These are phyloP conservation scores for Zaprionus inermis DNA, from an alignment of 1,140 invertebrate species.

Conservation along the genomic window DNA sequence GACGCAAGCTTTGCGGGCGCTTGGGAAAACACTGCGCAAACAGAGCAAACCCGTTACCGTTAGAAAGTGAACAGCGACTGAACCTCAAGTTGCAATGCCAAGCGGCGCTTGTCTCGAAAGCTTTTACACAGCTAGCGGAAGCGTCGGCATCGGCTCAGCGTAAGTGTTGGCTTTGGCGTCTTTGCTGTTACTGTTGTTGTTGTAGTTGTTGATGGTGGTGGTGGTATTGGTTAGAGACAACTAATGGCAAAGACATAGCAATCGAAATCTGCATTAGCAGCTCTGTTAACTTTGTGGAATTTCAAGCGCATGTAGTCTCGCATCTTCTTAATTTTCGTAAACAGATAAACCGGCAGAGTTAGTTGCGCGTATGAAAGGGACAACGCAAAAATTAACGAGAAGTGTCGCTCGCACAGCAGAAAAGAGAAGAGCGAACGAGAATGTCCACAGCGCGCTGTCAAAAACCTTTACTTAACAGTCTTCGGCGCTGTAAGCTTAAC, in stretches of 20 bases:
- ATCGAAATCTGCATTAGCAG: slow-evolving; percentile 17
- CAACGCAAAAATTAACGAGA: neutral
- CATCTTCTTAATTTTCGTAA: too few species aligned
- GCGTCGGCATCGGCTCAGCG: neutral
- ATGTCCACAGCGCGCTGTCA: slow-evolving; percentile 12
- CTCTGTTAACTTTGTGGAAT: neutral
- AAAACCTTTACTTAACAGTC: too few species aligned
- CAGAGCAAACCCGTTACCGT: slow-evolving; percentile 47
- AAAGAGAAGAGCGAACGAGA: neutral
- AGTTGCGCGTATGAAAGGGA: too few species aligned
- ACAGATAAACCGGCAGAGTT: too few species aligned
- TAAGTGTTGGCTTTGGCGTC: slow-evolving; percentile 22
- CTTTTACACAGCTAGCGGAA: slow-evolving; percentile 31
- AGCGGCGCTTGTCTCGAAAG: slow-evolving; percentile 43
- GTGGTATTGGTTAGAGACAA: slow-evolving; percentile 15
- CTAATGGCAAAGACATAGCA: neutral
- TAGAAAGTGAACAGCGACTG: slow-evolving; percentile 56
- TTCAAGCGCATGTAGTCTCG: neutral
- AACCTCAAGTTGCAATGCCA: slow-evolving; percentile 29
- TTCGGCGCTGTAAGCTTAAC: slow-evolving; percentile 5
- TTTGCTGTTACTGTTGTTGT: slow-evolving; percentile 18
- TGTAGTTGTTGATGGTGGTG: slow-evolving; percentile 21
- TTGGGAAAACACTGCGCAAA: slow-evolving; percentile 26
- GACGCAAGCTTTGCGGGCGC: slow-evolving; percentile 32
- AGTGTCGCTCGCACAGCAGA: neutral